These are phyloP conservation scores for Rhombomys opimus DNA, from an alignment of 2,113 vertebrate genomes.

Conservation along the genomic window DNA sequence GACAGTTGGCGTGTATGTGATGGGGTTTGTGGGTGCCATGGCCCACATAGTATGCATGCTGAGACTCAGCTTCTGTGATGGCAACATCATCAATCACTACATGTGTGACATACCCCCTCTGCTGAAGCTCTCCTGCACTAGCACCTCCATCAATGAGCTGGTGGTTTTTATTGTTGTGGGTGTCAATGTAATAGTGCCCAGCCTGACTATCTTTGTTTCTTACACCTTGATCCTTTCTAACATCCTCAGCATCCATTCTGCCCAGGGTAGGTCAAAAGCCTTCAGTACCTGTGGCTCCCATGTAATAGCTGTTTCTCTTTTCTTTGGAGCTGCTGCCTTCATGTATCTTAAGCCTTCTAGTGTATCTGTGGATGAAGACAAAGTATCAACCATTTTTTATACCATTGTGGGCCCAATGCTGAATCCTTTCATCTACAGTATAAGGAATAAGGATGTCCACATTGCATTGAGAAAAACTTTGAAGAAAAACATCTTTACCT, in stretches of 20 bases:
- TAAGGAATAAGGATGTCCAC: slow-evolving; percentile 52
- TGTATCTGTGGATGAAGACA: slow-evolving; percentile 14
- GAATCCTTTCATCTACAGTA: slow-evolving; percentile 58
- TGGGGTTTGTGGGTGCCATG: slow-evolving; percentile 28
- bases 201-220: neutral
- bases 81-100: slow-evolving; percentile 52
- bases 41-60: slow-evolving; percentile 8
- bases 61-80: slow-evolving; percentile 49
- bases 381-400: slow-evolving; percentile 36
- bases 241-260: neutral
- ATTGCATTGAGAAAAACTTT: slow-evolving; percentile 1
- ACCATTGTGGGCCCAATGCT: slow-evolving; percentile 35
- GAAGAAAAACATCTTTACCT: neutral
- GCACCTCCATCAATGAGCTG: slow-evolving; percentile 11
- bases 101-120: slow-evolving; percentile 47
- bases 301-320: slow-evolving; percentile 13
- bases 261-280: neutral
- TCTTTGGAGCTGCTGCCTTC: slow-evolving; percentile 20
- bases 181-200: neutral
- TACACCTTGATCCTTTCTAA: neutral
- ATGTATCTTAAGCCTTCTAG: slow-evolving; percentile 38
- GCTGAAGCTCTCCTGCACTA: neutral
- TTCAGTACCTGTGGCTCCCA: slow-evolving; percentile 22
- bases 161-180: neutral
- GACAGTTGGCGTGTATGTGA: fast-evolving